Evolutionary conservation across 2,113 vertebrate species (phyloP).

Genomic region (Clarias macrocephalus): DNA sequence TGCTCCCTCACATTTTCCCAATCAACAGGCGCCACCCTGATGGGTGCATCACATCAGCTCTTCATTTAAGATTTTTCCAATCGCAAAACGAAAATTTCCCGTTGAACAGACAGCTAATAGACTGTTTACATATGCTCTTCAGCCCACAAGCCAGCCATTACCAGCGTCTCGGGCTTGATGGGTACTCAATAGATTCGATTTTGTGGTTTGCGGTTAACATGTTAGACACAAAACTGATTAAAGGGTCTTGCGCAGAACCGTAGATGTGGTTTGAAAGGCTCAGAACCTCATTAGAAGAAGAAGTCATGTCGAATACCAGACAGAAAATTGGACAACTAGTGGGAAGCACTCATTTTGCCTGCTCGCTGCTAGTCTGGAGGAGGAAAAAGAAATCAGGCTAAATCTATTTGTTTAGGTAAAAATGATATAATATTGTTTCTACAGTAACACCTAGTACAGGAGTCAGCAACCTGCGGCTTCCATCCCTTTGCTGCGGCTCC

Average conservation of each 20-base stretch:
- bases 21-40: not conserved
- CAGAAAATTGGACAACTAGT: not conserved
- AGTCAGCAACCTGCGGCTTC: no score
- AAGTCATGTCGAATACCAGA: not conserved
- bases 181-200: not conserved
- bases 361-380: not conserved
- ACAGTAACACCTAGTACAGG: no score
- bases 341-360: not conserved
- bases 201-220: not conserved
- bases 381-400: not conserved
- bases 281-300: not conserved
- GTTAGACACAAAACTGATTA: not conserved
- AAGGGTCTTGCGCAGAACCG: not conserved
- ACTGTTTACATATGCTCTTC: not conserved
- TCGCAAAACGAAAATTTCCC: not conserved
- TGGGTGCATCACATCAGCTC: not conserved
- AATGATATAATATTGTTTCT: no score
- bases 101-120: not conserved
- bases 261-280: not conserved
- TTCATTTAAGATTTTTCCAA: not conserved
- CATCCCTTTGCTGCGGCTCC: no score
- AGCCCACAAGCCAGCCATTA: not conserved
- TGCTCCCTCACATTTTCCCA: not conserved
- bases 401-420: not conserved
- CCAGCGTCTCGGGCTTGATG: not conserved